Conservation (phyloP, 2,888 invertebrate species). For the Lithophane leautieri region DNA sequence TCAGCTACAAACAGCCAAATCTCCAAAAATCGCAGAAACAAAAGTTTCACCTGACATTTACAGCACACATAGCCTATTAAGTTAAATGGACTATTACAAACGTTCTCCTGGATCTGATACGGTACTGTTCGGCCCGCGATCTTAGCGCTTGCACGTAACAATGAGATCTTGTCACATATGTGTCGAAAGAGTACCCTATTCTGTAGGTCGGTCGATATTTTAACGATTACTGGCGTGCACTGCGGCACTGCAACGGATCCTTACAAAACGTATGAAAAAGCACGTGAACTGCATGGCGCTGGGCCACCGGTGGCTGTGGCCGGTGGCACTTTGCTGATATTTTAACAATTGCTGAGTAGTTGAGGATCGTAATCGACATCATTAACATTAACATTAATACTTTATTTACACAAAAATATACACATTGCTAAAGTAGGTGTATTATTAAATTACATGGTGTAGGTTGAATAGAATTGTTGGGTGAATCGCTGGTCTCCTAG, state of each 20-base stretch:
- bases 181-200: slow-evolving; percentile 75
- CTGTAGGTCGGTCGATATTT: slow-evolving; percentile 54
- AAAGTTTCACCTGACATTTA: slow-evolving; percentile 54
- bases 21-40: not conserved
- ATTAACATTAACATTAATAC: no score
- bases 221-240: not conserved
- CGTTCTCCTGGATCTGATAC: slow-evolving; percentile 55
- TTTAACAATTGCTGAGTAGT: no score
- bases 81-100: slow-evolving; percentile 38
- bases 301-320: no score
- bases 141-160: slow-evolving; percentile 69
- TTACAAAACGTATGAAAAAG: no score
- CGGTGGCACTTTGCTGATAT: no score
- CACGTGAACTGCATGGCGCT: no score
- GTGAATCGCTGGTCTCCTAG: no score
- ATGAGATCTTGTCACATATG: slow-evolving; percentile 88
- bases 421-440: no score
- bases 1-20: not conserved
- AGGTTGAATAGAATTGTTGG: no score
- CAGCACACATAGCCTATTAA: slow-evolving; percentile 37
- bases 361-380: not conserved
- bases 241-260: no score
- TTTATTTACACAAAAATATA: no score
- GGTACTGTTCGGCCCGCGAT: slow-evolving; percentile 32
- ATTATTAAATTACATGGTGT: no score